Conservation (phyloP, 2,888 invertebrate species). For the Oscheius sp. region DNA sequence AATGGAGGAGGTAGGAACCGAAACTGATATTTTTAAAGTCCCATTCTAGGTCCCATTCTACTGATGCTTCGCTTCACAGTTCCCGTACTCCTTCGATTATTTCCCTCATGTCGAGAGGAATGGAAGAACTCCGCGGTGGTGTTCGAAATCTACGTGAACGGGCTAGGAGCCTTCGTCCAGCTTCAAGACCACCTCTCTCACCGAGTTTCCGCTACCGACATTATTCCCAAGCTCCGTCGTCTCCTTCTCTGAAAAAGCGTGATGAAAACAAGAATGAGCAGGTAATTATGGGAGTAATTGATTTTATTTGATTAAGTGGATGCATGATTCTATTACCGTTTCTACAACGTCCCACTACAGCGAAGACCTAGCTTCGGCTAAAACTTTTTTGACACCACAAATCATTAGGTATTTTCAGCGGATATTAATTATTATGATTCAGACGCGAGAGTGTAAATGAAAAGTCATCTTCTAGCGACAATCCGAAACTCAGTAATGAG, state of each 20-base stretch:
- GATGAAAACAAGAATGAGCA: conserved; percentile 16
- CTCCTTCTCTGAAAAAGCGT: conserved; percentile 13
- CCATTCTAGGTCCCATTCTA: conserved; percentile 49
- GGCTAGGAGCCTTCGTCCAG: conserved; percentile 50
- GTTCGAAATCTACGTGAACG: conserved; percentile 43
- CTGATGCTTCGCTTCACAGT: conserved; percentile 48
- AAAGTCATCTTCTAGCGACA: conserved; percentile 32
- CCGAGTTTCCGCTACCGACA: conserved; percentile 31
- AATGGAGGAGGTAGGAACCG: conserved; percentile 38
- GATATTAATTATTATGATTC: too few species aligned
- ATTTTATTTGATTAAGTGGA: conserved; percentile 1
- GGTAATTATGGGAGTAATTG: background rate
- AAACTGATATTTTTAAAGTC: too few species aligned
- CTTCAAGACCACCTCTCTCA: conserved; percentile 46
- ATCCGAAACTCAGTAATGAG: conserved; percentile 15
- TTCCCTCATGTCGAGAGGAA: conserved; percentile 55
- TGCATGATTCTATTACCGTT: conserved; percentile 36
- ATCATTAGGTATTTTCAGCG: conserved; percentile 9
- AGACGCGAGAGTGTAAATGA: conserved; percentile 43
- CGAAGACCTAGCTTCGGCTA: conserved; percentile 12
- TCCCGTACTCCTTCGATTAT: conserved; percentile 54
- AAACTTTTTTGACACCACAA: conserved; percentile 20
- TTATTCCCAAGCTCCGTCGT: conserved; percentile 20
- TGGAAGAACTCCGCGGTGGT: conserved; percentile 57
- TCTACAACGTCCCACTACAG: conserved; percentile 36